Evolutionary conservation across 2,888 invertebrate species (phyloP).

Genomic region (Cylindroiulus punctatus): DNA sequence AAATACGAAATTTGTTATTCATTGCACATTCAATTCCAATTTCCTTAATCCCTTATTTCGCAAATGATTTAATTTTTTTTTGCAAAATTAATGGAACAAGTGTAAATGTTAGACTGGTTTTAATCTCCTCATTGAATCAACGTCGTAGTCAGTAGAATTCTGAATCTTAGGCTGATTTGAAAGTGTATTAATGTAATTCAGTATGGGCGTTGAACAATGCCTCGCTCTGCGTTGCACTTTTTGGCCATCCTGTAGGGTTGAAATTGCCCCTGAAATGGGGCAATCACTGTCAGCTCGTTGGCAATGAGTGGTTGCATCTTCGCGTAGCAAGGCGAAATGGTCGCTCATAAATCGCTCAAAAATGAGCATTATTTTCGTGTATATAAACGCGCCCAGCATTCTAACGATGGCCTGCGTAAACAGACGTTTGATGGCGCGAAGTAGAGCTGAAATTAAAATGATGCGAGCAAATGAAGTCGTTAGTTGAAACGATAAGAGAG

Average conservation of each 20-base stretch:
- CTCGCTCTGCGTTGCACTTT: too few species aligned
- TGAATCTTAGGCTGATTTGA: too few species aligned
- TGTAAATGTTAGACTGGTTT: too few species aligned
- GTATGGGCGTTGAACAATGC: too few species aligned
- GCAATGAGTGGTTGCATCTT: neutral
- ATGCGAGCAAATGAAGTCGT: slow-evolving; percentile 12
- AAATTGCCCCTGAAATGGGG: neutral
- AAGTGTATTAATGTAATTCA: too few species aligned
- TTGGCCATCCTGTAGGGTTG: neutral
- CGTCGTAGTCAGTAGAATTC: too few species aligned
- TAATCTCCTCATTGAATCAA: too few species aligned
- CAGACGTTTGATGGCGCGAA: neutral
- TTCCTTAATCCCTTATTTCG: too few species aligned
- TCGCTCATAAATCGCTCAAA: neutral
- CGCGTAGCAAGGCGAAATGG: neutral
- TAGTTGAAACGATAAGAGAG: neutral
- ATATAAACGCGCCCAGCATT: neutral
- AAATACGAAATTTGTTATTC: neutral
- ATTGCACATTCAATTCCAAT: too few species aligned
- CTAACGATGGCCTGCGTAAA: neutral
- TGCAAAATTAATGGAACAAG: too few species aligned
- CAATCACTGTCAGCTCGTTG: neutral
- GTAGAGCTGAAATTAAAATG: slow-evolving; percentile 21
- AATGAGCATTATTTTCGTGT: neutral
- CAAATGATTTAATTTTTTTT: too few species aligned